Evolutionary conservation across 2,113 vertebrate species (phyloP), one percentile per base, ranked within the genome.

Genomic region (Ceyx cyanopectus): DNA sequence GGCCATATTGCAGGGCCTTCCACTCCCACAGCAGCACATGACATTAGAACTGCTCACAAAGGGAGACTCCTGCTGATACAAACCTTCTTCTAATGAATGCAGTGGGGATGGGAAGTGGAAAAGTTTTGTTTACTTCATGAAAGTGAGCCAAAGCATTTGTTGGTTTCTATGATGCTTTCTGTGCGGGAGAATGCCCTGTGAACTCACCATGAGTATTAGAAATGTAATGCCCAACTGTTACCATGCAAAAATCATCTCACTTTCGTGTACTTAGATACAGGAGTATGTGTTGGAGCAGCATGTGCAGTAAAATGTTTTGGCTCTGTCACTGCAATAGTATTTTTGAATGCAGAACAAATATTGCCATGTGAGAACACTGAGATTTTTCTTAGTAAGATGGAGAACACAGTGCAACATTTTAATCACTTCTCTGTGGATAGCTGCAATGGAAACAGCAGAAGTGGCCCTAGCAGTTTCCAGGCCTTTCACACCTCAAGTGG

Each of bases 401-500:
- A 41, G 74, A 77, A 70, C 69, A 46, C 12, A 6, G 53, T 60
- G 74, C 81, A 79, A 19, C 32, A 7, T 80, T 87, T 90, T 90
- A 61, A 74, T 93, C 24, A 10, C 32, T 76, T 58, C 21, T 60
- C 23, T 56, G 32, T 46, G n/a, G 66, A 56, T 32, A 72, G 34
- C 61, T 78, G 46, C 85, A 89, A 79, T 90, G 72, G 70, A 90
- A 93, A 75, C 8, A 58, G 48, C 61, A 57, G 68, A 85, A 82
- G 85, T 87, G 92, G 65, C 68, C 14, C 1, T 45, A 81, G 90
- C 80, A 72, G 21, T 89, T 89, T 81, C 87, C 90, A 93, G 83
- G 65, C 76, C 77, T 92, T 93, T 96, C 88, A 78, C 66, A 77
- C 81, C 56, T 96, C 87, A 68, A 67, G 70, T 76, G 58, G 74